These are phyloP conservation scores for Aradophagus sp. DNA, from an alignment of 1,140 invertebrate species.

Conservation along the genomic window DNA sequence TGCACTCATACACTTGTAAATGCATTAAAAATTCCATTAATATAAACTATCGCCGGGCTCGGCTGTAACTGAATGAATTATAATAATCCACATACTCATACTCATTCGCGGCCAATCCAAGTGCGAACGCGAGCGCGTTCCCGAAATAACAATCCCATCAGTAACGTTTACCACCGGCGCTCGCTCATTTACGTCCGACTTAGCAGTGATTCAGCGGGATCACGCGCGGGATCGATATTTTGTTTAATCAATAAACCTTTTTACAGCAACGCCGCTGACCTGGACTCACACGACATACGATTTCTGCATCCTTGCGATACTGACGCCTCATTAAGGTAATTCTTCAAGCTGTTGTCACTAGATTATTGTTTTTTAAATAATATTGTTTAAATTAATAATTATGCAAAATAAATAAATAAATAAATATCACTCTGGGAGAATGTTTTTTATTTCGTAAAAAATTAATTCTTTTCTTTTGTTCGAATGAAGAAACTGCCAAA, in stretches of 20 bases:
- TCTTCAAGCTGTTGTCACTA: too few species aligned
- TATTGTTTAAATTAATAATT: too few species aligned
- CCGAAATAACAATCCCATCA: slow-evolving; percentile 29
- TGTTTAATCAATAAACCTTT: slow-evolving; percentile 48
- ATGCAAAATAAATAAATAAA: too few species aligned
- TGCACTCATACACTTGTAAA: too few species aligned
- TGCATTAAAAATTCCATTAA: slow-evolving; percentile 28
- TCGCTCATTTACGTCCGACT: slow-evolving; percentile 17
- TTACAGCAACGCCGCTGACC: slow-evolving; percentile 36
- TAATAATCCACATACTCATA: slow-evolving; percentile 13
- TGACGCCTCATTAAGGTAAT: too few species aligned
- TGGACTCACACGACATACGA: slow-evolving; percentile 8
- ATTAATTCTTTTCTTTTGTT: too few species aligned
- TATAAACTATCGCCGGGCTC: slow-evolving; percentile 6
- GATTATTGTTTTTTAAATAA: too few species aligned
- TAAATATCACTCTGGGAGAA: too few species aligned
- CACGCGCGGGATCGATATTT: slow-evolving; percentile 16
- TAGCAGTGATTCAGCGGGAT: slow-evolving; percentile 10
- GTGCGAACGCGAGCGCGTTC: slow-evolving; percentile 11
- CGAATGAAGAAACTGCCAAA: too few species aligned
- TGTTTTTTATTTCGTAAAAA: too few species aligned
- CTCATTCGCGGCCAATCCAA: not conserved
- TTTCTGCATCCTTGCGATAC: too few species aligned
- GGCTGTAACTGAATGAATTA: slow-evolving; percentile 29
- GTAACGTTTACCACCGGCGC: not conserved